A percentile compares a stretch with the other conserved stretches of the same genome.
phyloP scores from a whole-genome alignment of 2,888 invertebrate genomes.

The Enoplolaimus lenunculus region DNA sequence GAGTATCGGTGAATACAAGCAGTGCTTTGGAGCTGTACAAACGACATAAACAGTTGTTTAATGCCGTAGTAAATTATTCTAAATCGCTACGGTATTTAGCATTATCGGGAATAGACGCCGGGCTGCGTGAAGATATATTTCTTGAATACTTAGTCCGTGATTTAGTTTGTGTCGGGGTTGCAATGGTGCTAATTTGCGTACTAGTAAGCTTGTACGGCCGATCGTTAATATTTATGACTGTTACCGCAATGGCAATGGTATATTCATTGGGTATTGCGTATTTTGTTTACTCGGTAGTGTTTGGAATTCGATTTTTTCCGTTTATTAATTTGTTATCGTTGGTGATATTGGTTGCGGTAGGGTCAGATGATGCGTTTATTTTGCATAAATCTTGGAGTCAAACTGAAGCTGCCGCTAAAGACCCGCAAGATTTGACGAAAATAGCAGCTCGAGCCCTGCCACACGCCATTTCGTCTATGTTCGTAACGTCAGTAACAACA shows the following conservation, averaged over 20 bases:
- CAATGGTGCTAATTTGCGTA: not conserved
- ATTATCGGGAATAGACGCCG: not conserved
- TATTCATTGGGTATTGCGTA: slow-evolving; percentile 77
- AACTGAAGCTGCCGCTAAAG: no score
- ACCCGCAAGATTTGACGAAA: not conserved
- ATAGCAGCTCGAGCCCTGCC: slow-evolving; percentile 44
- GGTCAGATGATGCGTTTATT: slow-evolving; percentile 86
- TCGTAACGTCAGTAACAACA: slow-evolving; percentile 80
- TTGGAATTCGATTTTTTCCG: slow-evolving; percentile 74
- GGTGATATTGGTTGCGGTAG: slow-evolving; percentile 64
- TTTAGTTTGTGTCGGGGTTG: not conserved
- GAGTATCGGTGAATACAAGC: not conserved
- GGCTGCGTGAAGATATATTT: not conserved
- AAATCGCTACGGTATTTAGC: no score
- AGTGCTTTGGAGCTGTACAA: not conserved
- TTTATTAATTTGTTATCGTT: slow-evolving; percentile 90
- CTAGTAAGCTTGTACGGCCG: slow-evolving; percentile 53
- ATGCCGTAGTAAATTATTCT: no score
- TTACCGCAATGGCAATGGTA: slow-evolving; percentile 66
- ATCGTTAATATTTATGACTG: slow-evolving; percentile 65
- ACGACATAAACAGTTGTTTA: no score
- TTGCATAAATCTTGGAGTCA: slow-evolving; percentile 48
- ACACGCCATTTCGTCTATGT: slow-evolving; percentile 72
- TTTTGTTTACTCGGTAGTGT: slow-evolving; percentile 71
- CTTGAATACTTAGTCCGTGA: not conserved